Evolutionary conservation across 2,888 invertebrate genomes (phyloP).

Genomic region (Coecobrya sp.): DNA sequence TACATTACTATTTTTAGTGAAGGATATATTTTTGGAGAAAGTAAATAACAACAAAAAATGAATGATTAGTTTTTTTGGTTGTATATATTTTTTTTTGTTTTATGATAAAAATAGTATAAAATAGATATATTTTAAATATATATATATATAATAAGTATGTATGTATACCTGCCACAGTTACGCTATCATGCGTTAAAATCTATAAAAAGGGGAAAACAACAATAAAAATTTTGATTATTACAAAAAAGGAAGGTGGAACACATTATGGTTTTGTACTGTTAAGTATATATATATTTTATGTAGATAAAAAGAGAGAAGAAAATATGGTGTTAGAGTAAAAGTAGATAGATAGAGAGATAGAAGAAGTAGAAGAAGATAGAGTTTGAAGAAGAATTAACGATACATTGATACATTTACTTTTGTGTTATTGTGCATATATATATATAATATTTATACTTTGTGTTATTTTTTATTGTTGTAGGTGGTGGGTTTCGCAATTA

Average conservation of each 20-base stretch:
- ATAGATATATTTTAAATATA: constrained; percentile 6
- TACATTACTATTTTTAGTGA: constrained; percentile 6
- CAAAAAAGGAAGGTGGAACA: constrained; percentile 59
- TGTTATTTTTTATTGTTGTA: neutral
- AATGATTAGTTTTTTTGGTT: neutral
- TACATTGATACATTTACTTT: neutral
- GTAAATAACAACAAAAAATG: neutral
- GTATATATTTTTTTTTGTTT: neutral
- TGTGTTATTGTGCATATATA: neutral
- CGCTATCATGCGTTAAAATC: constrained; percentile 79
- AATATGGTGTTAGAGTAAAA: constrained; percentile 27
- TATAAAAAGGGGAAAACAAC: constrained; percentile 71
- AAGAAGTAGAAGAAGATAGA: neutral
- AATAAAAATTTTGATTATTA: constrained; percentile 45
- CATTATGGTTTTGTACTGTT: constrained; percentile 20
- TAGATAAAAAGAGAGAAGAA: neutral
- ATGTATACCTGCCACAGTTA: constrained; percentile 71
- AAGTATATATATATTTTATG: neutral
- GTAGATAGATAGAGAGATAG: neutral
- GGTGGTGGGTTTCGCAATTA: too few species aligned
- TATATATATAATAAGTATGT: constrained; percentile 19
- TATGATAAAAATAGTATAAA: neutral
- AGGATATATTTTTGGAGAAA: constrained; percentile 3
- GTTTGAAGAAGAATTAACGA: neutral
- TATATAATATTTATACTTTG: neutral